Conservation (phyloP, 2,113 vertebrate genomes). For the Microcebus griseorufus region DNA sequence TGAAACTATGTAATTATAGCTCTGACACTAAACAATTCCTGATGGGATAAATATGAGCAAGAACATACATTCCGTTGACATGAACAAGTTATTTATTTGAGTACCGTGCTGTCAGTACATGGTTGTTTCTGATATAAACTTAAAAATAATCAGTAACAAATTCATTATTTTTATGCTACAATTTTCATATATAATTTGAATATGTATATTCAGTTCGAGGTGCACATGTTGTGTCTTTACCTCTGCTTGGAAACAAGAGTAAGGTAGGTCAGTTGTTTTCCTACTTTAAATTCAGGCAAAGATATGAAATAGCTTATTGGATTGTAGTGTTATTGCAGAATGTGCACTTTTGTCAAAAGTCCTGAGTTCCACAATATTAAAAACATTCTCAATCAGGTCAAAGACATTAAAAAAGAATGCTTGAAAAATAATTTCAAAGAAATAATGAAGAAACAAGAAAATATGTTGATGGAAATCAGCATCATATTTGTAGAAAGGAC, state of each 20-base stretch:
- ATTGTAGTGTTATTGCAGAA: background rate
- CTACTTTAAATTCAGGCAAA: background rate
- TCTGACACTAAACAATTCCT: background rate
- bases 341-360: background rate
- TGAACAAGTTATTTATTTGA: background rate
- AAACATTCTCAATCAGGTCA: background rate
- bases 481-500: background rate
- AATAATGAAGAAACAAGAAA: background rate
- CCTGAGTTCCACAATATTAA: background rate
- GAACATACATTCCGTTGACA: background rate
- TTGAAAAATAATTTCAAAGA: background rate
- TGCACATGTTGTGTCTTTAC: background rate
- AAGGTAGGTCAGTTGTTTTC: background rate
- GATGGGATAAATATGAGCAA: background rate
- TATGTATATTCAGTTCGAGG: background rate
- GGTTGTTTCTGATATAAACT: background rate
- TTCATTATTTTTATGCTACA: background rate
- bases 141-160: background rate
- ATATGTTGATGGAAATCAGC: background rate
- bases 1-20: background rate
- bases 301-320: background rate
- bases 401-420: background rate
- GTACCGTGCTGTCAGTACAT: accelerated
- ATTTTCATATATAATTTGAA: background rate
- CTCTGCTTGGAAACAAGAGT: background rate